A percentile compares a stretch with the other conserved stretches of the same genome.
phyloP scores from a whole-genome alignment of 2,797 vertebrate species.

The Catharus ustulatus region DNA sequence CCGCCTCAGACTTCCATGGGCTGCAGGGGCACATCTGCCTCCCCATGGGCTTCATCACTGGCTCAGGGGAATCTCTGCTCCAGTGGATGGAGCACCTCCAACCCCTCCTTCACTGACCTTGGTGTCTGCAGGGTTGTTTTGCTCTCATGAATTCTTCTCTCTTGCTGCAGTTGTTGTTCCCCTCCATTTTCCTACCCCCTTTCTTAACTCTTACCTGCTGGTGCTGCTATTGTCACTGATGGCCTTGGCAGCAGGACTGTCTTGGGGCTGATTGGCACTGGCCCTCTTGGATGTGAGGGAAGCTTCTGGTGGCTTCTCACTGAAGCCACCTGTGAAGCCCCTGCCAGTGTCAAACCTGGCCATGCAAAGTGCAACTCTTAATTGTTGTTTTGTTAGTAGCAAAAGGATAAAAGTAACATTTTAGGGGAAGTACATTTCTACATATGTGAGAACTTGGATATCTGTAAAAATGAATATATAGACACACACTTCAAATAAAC shows the following conservation, averaged over 20 bases:
- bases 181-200: background rate
- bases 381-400: background rate
- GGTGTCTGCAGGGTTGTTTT: background rate
- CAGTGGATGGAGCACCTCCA: background rate
- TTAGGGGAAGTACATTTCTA: background rate
- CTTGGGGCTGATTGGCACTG: background rate
- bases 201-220: background rate
- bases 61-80: background rate
- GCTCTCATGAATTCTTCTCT: background rate
- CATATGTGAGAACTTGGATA: rapidly evolving
- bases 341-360: background rate
- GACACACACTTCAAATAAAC: background rate
- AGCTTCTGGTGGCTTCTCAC: background rate
- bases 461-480: background rate
- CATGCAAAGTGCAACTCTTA: background rate
- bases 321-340: background rate
- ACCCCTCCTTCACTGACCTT: background rate
- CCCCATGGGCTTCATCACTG: rapidly evolving
- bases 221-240: background rate
- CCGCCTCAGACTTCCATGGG: background rate
- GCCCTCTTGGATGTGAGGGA: background rate
- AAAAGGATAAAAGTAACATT: background rate
- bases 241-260: background rate
- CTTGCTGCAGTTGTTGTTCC: background rate
- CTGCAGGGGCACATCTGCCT: background rate